Percentiles rank a stretch among this genome's conserved stretches.
These are phyloP conservation scores for Spodoptera littoralis DNA, from an alignment of 2,888 invertebrate genomes.

Conservation along the genomic window DNA sequence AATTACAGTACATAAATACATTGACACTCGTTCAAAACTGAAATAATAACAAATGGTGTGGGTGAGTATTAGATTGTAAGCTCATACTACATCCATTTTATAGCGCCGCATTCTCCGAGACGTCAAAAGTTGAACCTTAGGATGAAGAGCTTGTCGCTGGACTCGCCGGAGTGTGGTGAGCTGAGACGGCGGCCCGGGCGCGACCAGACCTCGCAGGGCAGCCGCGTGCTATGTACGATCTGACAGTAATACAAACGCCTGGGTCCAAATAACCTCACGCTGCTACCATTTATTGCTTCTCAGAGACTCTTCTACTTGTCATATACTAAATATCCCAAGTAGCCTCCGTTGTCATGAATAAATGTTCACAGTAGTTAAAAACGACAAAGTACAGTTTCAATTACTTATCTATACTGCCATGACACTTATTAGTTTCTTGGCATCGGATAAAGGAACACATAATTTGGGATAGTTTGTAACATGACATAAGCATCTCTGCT, in stretches of 20 bases:
- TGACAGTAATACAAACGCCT: constrained; percentile 67
- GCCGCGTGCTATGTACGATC: constrained; percentile 90
- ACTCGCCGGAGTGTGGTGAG: constrained; percentile 97
- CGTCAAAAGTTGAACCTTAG: constrained; percentile 98
- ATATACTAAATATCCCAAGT: constrained; percentile 6
- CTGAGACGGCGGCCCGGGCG: constrained; percentile 90
- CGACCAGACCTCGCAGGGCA: constrained; percentile 86
- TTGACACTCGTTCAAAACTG: constrained; percentile 28
- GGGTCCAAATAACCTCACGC: constrained; percentile 79
- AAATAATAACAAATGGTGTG: constrained; percentile 53
- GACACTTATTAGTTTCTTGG: too few relatives aligned
- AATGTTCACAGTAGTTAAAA: neutral
- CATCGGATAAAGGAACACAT: neutral
- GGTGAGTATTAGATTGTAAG: constrained; percentile 65
- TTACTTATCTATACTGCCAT: too few relatives aligned
- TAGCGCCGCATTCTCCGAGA: constrained; percentile 98
- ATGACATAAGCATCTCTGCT: constrained; percentile 26
- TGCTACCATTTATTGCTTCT: constrained; percentile 37
- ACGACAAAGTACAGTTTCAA: too few relatives aligned
- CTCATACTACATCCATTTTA: constrained; percentile 83
- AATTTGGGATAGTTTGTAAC: constrained; percentile 22
- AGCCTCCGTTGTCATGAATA: neutral
- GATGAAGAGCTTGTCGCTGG: constrained; percentile 99
- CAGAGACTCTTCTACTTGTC: constrained; percentile 13
- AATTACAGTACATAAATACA: constrained; percentile 15